phyloP scores from a whole-genome alignment of 1,140 invertebrate genomes.

The Drosophila murphyi region DNA sequence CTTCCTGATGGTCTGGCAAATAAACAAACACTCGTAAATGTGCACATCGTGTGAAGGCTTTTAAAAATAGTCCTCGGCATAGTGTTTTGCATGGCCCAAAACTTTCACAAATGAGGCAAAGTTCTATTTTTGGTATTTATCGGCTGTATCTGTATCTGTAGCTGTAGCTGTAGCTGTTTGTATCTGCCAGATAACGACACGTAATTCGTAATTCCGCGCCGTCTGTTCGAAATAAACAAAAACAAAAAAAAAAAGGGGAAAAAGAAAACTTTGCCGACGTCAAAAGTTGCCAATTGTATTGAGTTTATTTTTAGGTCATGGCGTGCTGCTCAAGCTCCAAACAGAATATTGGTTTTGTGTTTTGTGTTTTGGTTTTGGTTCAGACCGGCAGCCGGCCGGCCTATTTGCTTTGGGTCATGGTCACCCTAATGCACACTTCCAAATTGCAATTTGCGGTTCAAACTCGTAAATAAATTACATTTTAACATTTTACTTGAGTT shows the following conservation, averaged over 20 bases:
- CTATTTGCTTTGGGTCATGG: constrained; percentile 19
- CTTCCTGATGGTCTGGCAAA: constrained; percentile 19
- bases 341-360: constrained; percentile 35
- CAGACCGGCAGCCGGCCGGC: constrained; percentile 23
- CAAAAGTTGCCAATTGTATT: constrained; percentile 53
- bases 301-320: constrained; percentile 76
- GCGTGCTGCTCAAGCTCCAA: constrained; percentile 54
- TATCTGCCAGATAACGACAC: constrained; percentile 59
- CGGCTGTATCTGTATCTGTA: constrained; percentile 30
- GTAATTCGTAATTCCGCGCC: constrained; percentile 61
- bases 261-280: constrained; percentile 63
- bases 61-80: constrained; percentile 68
- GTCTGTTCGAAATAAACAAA: constrained; percentile 46
- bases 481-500: constrained; percentile 30
- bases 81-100: constrained; percentile 59
- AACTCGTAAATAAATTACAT: constrained; percentile 21
- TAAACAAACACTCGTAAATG: constrained; percentile 32
- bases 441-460: constrained; percentile 30
- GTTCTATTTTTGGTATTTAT: constrained; percentile 68
- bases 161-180: constrained; percentile 26
- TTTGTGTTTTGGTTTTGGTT: constrained; percentile 23
- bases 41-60: constrained; percentile 59
- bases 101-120: constrained; percentile 78
- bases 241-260: background rate
- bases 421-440: constrained; percentile 28